Conservation (phyloP, 37 sponge, comb jelly and placozoan genomes). For the Ianthella basta region DNA sequence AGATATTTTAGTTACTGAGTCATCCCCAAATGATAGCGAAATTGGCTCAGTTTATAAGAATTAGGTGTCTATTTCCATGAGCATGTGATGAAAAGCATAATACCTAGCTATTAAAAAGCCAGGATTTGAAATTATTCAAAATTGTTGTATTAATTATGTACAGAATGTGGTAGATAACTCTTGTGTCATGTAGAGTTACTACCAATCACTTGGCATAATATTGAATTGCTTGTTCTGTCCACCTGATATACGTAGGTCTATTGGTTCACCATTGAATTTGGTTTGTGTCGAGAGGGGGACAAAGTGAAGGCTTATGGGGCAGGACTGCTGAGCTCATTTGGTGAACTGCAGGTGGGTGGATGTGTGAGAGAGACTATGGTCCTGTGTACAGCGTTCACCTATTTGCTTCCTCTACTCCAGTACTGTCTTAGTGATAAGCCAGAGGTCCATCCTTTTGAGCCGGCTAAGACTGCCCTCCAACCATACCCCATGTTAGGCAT, state of each 20-base stretch:
- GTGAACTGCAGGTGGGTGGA: constrained; percentile 81
- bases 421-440: constrained; percentile 87
- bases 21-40: too few relatives aligned
- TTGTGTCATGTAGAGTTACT: too few relatives aligned
- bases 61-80: too few relatives aligned
- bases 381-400: background rate
- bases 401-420: constrained; percentile 35
- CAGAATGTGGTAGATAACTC: too few relatives aligned
- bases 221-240: too few relatives aligned
- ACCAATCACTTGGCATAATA: too few relatives aligned
- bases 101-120: too few relatives aligned
- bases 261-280: constrained; percentile 98
- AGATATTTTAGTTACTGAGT: too few relatives aligned
- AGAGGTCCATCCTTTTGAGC: constrained; percentile 81
- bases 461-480: constrained; percentile 66
- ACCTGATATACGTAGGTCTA: constrained; percentile 72
- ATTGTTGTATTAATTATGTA: too few relatives aligned
- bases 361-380: background rate
- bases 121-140: too few relatives aligned
- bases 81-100: too few relatives aligned
- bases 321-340: constrained; percentile 95
- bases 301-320: constrained; percentile 92
- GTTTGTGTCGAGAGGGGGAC: constrained; percentile 84
- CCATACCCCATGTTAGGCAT: constrained; percentile 91
- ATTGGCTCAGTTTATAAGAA: too few relatives aligned